A percentile compares a stretch with the other conserved stretches of the same genome.
phyloP scores from a whole-genome alignment of 2,113 vertebrate genomes.

The Archilochus colubris region DNA sequence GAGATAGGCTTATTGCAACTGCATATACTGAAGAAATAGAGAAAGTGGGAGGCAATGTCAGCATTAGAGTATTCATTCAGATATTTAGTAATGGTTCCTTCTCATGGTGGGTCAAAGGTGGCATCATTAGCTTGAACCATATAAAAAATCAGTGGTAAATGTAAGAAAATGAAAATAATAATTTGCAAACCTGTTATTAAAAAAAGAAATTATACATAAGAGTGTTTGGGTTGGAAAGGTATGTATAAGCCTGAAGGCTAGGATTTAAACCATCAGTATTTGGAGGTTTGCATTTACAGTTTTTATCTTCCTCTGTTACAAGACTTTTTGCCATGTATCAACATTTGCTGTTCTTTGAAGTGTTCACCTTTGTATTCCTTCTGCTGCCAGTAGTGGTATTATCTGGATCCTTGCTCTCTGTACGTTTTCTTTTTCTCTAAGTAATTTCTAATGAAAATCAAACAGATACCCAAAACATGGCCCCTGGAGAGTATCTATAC shows the following conservation, averaged over 20 bases:
- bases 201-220: not conserved
- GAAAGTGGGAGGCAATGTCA: not conserved
- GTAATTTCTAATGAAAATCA: not conserved
- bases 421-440: not conserved
- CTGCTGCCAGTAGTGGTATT: not conserved
- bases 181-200: not conserved
- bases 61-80: not conserved
- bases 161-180: not conserved
- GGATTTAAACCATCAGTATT: not conserved
- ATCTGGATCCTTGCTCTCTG: not conserved
- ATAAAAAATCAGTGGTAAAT: not conserved
- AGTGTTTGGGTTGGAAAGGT: not conserved
- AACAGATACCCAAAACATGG: not conserved
- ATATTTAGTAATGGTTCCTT: not conserved
- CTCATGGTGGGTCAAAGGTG: not conserved
- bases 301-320: not conserved
- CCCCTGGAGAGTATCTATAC: not conserved
- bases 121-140: not conserved
- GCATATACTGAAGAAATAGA: not conserved
- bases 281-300: not conserved
- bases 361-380: not conserved
- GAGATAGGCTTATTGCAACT: not conserved
- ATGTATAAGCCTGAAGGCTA: not conserved
- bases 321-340: not conserved
- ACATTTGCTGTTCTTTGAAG: not conserved